A percentile compares a stretch with the other conserved stretches of the same genome.
Conservation (phyloP, 37 sponge, comb jelly and placozoan genomes). For the Aphrocallistes beatrix region DNA sequence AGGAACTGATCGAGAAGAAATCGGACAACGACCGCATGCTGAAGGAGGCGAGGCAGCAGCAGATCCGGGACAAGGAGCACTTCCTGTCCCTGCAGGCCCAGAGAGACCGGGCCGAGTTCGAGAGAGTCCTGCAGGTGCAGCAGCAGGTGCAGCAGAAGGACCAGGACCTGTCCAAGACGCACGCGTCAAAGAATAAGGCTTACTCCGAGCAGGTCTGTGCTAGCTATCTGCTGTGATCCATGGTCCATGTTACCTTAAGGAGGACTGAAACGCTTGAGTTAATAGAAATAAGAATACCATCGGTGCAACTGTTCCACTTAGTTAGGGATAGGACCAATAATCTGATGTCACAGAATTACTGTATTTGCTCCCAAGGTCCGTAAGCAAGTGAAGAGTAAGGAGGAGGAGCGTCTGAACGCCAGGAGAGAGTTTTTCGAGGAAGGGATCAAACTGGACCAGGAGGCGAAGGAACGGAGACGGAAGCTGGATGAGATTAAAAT, state of each 20-base stretch:
- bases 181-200: neutral
- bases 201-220: neutral
- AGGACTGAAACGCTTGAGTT: too few relatives aligned
- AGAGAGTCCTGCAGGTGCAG: constrained; percentile 64
- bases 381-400: constrained; percentile 77
- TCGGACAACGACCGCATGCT: constrained; percentile 64
- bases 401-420: constrained; percentile 43
- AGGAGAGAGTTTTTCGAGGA: constrained; percentile 89
- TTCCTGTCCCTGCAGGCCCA: constrained; percentile 86
- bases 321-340: too few relatives aligned
- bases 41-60: constrained; percentile 58
- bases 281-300: too few relatives aligned
- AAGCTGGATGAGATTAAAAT: constrained; percentile 89
- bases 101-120: constrained; percentile 85
- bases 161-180: neutral
- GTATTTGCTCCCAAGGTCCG: constrained; percentile 55
- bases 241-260: too few relatives aligned
- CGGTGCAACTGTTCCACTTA: too few relatives aligned
- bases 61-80: constrained; percentile 81
- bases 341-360: neutral
- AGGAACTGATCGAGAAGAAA: constrained; percentile 78
- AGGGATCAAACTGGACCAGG: constrained; percentile 86
- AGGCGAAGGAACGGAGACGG: constrained; percentile 75
- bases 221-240: too few relatives aligned
- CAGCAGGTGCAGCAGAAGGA: constrained; percentile 6